Conservation (phyloP, 2,113 vertebrate species). For the Eupsittula cactorum region DNA sequence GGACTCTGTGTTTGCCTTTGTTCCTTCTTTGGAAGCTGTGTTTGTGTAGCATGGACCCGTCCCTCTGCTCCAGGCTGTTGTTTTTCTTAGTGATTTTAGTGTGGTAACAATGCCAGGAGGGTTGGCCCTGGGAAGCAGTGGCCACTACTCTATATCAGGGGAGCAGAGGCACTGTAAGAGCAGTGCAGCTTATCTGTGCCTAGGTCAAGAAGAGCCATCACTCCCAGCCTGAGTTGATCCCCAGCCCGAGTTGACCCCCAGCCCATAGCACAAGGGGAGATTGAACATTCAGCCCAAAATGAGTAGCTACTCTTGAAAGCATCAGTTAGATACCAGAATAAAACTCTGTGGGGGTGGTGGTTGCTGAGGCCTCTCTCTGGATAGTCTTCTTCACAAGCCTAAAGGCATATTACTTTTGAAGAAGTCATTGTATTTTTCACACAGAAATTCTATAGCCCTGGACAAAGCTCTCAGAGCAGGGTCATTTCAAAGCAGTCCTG, state of each 20-base stretch:
- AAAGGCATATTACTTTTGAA: background rate
- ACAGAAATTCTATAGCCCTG: background rate
- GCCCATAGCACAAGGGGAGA: accelerated
- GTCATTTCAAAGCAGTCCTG: background rate
- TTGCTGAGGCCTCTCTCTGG: background rate
- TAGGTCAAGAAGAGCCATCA: background rate
- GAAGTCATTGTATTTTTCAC: background rate
- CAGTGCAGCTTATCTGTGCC: background rate
- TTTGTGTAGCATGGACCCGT: background rate
- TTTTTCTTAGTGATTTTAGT: background rate
- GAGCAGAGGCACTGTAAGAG: background rate
- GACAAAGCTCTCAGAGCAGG: background rate
- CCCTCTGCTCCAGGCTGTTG: background rate
- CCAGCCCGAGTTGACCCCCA: background rate
- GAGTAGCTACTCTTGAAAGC: background rate
- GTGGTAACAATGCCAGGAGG: background rate
- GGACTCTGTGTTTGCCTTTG: background rate
- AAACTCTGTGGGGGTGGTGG: background rate
- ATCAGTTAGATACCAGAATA: background rate
- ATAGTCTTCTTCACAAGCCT: background rate
- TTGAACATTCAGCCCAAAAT: background rate
- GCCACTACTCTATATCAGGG: background rate
- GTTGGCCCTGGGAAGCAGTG: background rate
- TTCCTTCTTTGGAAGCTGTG: background rate
- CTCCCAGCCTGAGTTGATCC: accelerated